Base-by-base conservation (phyloP, 2,113 vertebrate genomes). In the Ceyx margarethae region DNA sequence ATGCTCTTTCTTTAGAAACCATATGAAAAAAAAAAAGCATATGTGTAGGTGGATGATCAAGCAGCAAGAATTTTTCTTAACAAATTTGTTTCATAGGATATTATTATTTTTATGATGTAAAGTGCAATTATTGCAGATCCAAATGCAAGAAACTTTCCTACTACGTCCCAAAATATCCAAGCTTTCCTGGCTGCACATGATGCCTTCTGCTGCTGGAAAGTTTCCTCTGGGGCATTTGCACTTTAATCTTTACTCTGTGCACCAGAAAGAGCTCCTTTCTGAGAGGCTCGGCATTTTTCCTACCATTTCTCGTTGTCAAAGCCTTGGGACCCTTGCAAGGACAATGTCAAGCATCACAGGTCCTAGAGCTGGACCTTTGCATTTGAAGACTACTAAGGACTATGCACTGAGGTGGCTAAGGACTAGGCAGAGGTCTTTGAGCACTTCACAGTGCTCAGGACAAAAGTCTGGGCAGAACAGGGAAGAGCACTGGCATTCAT, bases 401-500 rank as follows among this genome's bases (percentile, higher is more conserved):
- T 81, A 11, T 15, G 14, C 21, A 2, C 6, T 64, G 13, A 64
- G 33, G 15, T 42, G 20, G 11, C 5, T 68, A 43, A 61, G 2
- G 5, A 9, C 15, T n/a, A 72, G 7, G 7, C 3, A 58, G n/a
- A 81, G 2, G 5, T 75, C 40, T 80, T 9, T n/a, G 15, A 66
- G 14, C 7, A 42, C 11, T 65, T 80, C 56, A 23, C 26, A 21
- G 14, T 20, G 2, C 23, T 78, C 43, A 51, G 23, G 31, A 14
- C 14, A 69, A 81, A 72, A 43, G 48, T 2, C 6, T 61, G 23
- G 13, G 7, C 20, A 79, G 35, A 60, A 61, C 6, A 61, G 11
- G 13, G 6, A 76, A 54, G 4, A 72, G 6, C 10, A 26, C 2
- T 0, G 5, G 13, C 3, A n/a, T 13, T 56, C 23, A 5, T 60